Evolutionary conservation across 1,140 invertebrate species (phyloP).

Genomic region (Bombus picipes): DNA sequence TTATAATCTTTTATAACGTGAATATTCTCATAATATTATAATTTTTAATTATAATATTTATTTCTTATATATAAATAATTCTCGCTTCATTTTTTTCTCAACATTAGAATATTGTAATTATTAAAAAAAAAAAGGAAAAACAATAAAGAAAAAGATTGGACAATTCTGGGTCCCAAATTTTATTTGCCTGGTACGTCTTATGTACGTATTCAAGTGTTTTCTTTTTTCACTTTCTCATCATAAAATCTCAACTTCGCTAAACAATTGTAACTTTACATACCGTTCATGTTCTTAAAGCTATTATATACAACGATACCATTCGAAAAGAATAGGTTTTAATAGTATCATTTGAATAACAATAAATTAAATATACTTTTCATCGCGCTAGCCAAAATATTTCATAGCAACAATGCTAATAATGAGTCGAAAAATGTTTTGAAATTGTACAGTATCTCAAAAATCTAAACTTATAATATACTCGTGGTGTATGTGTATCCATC

Average conservation of each 20-base stretch:
- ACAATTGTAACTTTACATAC: conserved; percentile 74
- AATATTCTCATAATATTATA: conserved; percentile 4
- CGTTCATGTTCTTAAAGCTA: conserved; percentile 76
- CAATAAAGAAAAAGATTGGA: neutral
- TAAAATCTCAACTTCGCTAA: conserved; percentile 66
- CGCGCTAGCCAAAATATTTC: conserved; percentile 56
- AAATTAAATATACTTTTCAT: conserved; percentile 76
- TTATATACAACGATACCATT: conserved; percentile 82
- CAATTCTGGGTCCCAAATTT: conserved; percentile 64
- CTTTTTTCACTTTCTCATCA: conserved; percentile 2
- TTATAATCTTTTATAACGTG: neutral
- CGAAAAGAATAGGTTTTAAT: conserved; percentile 71
- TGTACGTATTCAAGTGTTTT: conserved; percentile 24
- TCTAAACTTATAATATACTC: conserved; percentile 70
- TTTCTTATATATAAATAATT: conserved; percentile 19
- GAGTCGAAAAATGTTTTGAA: conserved; percentile 58
- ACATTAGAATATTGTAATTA: conserved; percentile 26
- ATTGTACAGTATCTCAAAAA: conserved; percentile 74
- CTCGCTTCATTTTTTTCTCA: neutral
- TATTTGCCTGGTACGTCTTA: conserved; percentile 39
- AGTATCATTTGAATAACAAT: conserved; percentile 74
- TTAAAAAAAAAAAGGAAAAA: conserved; percentile 25
- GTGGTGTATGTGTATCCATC: conserved; percentile 59
- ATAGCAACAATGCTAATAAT: conserved; percentile 58
- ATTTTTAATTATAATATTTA: conserved; percentile 15